Evolutionary conservation across 2,888 invertebrate species (phyloP), one percentile per base, ranked within the genome.

Genomic region (Stictocephala bisonia): DNA sequence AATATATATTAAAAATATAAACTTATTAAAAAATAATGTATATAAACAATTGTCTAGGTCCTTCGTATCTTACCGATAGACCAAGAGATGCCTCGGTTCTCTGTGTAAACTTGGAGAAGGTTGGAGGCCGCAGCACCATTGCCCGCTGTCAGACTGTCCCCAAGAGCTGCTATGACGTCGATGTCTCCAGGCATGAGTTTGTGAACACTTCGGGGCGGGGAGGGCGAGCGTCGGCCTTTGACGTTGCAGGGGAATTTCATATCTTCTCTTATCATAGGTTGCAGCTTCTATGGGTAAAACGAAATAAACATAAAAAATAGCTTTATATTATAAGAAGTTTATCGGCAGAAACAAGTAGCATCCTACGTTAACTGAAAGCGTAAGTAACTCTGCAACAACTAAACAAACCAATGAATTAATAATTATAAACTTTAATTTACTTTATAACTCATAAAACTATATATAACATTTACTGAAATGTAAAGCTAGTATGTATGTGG

Each of bases 131-230:
- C 84, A 22, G 86, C 83, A 2, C 88, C 90, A 76, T 85, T 85
- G 15, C 87, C 89, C 0, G 88, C 88, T 0, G 88, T 88, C 51
- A 90, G 78, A 0, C 89, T 89, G 80, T 90, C 90, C 0, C 90
- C 90, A 81, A 90, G 83, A 0, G 87, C 87, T 0, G 83, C 90
- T 13, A 90, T 83, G 0, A 90, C 83, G 76, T 89, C 88, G 29
- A 90, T 87, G 80, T 90, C 90, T 3, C 89, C 89, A 0, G 90
- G 90, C 56, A 87, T 83, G 68, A 90, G 78, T 48, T 84, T 81
- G 82, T 90, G 87, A 3, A 90, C 88, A n/a, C 85, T 86, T 0
- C 77, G 83, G 0, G 90, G 89, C 3, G 84, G 80, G 15, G 74
- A 74, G 4, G 73, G 3, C 4, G 78, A 79, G 40, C 88, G 82